Conservation (phyloP, 2,888 invertebrate species). For the Muschampia plurimacula region DNA sequence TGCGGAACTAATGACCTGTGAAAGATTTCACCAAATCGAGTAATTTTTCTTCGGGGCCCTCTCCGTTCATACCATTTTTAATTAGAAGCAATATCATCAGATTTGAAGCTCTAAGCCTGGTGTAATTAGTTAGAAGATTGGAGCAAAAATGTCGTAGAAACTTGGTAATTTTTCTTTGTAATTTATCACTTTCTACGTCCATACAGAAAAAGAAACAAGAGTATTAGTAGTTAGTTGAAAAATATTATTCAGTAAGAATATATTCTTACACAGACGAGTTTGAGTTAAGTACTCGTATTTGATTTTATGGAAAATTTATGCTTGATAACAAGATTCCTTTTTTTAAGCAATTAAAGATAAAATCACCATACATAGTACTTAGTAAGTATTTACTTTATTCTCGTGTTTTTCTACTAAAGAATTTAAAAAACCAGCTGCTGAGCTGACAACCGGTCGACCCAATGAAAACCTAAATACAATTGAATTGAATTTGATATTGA, state of each 20-base stretch:
- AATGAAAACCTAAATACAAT: conserved; percentile 29
- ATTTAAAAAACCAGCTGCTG: too few relatives aligned
- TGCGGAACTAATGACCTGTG: conserved; percentile 78
- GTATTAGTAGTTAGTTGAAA: neutral
- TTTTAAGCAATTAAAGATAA: too few relatives aligned
- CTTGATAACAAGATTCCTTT: too few relatives aligned
- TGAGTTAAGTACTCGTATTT: too few relatives aligned
- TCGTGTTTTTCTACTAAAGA: too few relatives aligned
- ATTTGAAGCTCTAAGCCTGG: conserved; percentile 34
- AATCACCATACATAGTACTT: too few relatives aligned
- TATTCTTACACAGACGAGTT: too few relatives aligned
- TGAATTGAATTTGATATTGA: conserved; percentile 20
- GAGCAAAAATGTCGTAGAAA: conserved; percentile 12
- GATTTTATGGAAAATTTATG: too few relatives aligned
- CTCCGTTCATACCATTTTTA: conserved; percentile 30
- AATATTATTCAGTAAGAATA: neutral
- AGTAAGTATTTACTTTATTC: too few relatives aligned
- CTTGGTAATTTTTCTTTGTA: conserved; percentile 10
- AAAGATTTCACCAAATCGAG: conserved; percentile 76
- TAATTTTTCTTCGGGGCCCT: conserved; percentile 47
- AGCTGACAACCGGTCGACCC: neutral
- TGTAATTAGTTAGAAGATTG: conserved; percentile 34
- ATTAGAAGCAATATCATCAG: conserved; percentile 37
- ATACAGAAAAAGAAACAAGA: neutral
- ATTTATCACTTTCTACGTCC: neutral